phyloP scores from a whole-genome alignment of 2,888 invertebrate species.

The Macrophya alboannulata region DNA sequence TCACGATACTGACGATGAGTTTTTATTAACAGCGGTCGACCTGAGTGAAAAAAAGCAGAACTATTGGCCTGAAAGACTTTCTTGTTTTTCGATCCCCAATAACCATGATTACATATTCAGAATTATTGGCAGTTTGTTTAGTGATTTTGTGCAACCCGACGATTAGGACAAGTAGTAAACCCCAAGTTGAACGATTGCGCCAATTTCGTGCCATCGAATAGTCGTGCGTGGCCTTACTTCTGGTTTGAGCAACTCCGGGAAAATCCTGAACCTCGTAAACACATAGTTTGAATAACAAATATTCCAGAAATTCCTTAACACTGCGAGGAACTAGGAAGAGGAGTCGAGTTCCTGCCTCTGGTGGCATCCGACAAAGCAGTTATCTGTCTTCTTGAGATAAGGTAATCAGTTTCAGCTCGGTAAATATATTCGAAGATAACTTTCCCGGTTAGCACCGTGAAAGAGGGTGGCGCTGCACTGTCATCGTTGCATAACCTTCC shows the following conservation, averaged over 20 bases:
- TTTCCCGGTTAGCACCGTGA: background rate
- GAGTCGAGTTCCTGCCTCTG: background rate
- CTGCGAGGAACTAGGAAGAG: background rate
- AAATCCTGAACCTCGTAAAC: background rate
- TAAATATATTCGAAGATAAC: constrained; percentile 30
- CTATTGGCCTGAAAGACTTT: background rate
- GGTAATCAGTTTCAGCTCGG: constrained; percentile 31
- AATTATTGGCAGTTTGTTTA: background rate
- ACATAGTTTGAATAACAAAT: background rate
- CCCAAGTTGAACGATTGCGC: background rate
- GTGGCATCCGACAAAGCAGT: background rate
- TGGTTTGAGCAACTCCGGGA: background rate
- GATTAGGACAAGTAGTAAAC: background rate
- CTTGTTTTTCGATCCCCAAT: background rate
- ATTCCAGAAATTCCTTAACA: background rate
- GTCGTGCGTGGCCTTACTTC: background rate
- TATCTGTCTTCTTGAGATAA: background rate
- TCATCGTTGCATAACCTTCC: background rate
- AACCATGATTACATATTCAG: background rate
- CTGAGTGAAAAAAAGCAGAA: background rate
- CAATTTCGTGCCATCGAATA: background rate
- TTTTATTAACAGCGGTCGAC: background rate
- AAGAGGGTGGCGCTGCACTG: background rate
- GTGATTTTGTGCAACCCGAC: background rate
- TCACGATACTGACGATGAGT: background rate